Conservation (phyloP, 1,140 invertebrate species). For the Mizuhopecten yessoensis region DNA sequence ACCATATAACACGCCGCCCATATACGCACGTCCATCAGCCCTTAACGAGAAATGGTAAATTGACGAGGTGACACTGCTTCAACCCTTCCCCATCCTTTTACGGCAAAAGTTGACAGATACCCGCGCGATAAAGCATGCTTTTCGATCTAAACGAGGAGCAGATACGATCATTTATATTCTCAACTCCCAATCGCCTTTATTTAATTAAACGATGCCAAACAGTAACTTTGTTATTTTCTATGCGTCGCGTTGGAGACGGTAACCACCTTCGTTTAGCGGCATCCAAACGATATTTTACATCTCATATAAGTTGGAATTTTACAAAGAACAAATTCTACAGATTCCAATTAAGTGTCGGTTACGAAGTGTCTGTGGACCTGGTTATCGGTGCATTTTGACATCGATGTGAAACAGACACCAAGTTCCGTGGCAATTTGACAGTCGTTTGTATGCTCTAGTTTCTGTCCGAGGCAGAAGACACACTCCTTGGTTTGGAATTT, state of each 20-base stretch:
- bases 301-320: not conserved
- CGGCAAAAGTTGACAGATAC: constrained; percentile 21
- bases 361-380: not conserved
- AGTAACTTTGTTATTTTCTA: constrained; percentile 18
- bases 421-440: not conserved
- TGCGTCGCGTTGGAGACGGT: not conserved
- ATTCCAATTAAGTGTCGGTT: not conserved
- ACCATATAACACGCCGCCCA: not conserved
- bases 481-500: no score
- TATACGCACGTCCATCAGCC: not conserved
- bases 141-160: not conserved
- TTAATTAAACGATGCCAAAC: constrained; percentile 10
- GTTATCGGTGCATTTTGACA: not conserved
- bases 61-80: not conserved
- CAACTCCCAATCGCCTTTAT: constrained; percentile 18
- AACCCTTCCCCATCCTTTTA: not conserved
- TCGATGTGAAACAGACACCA: not conserved
- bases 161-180: constrained; percentile 35
- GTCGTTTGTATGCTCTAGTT: not conserved
- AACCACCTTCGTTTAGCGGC: not conserved
- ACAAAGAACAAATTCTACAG: not conserved
- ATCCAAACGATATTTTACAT: not conserved
- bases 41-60: constrained; percentile 14
- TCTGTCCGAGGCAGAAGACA: not conserved
- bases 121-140: constrained; percentile 31